A percentile compares a stretch with the other conserved stretches of the same genome.
Conservation (phyloP, 2,888 invertebrate species). For the Desoria tigrina region DNA sequence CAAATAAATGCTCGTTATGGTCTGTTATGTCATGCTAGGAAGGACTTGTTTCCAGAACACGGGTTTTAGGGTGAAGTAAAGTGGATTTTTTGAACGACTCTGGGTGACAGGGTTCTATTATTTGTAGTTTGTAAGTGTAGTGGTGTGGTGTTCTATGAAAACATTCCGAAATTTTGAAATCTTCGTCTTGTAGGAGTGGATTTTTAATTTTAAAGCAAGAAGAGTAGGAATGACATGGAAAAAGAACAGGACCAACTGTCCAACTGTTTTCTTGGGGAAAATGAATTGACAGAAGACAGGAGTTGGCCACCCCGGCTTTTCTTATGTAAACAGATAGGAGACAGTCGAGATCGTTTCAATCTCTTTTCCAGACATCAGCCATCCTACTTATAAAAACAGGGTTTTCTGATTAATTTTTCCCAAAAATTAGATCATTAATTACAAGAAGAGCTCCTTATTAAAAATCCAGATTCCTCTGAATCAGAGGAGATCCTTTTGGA, state of each 20-base stretch:
- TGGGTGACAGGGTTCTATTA: background rate
- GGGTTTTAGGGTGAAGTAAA: too few species aligned
- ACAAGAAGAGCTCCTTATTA: too few species aligned
- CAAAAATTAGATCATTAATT: too few species aligned
- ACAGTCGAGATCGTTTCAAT: slow-evolving; percentile 15
- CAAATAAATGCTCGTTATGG: slow-evolving; percentile 10
- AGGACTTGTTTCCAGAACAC: too few species aligned
- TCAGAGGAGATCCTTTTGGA: too few species aligned
- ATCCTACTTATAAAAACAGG: too few species aligned
- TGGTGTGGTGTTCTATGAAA: background rate
- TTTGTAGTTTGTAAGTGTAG: background rate
- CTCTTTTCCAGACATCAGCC: slow-evolving; percentile 20
- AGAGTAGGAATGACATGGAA: slow-evolving; percentile 19
- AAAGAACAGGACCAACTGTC: slow-evolving; percentile 26
- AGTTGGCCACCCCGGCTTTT: slow-evolving; percentile 14
- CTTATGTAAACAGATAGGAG: slow-evolving; percentile 20
- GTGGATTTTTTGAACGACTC: too few species aligned
- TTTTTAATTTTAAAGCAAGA: too few species aligned
- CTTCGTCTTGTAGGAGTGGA: too few species aligned
- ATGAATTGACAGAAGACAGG: slow-evolving; percentile 27
- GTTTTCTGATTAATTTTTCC: too few species aligned
- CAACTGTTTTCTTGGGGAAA: slow-evolving; percentile 21
- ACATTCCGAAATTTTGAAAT: too few species aligned
- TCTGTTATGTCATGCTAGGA: background rate
- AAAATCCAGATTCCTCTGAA: too few species aligned